Evolutionary conservation across 2,113 vertebrate species (phyloP), one percentile per base, ranked within the genome.

Genomic region (Pachyramphus minor): DNA sequence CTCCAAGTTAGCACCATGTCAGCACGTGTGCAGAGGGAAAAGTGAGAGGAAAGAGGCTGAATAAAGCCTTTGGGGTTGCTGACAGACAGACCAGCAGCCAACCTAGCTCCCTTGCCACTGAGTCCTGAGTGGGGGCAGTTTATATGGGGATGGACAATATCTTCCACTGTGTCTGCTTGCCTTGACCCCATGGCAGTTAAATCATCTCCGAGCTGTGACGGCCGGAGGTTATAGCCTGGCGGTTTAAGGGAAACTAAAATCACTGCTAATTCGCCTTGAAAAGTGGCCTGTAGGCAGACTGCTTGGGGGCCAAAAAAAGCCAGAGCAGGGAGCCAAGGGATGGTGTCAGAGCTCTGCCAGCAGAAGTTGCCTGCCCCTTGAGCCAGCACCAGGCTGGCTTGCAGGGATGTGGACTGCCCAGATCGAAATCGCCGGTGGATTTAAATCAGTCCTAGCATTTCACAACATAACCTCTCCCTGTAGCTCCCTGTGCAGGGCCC

Each of bases 111-210:
- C 6, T 25, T 53, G 71, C 44, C 52, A 12, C 42, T 30, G 72
- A 9, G 28, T 58, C 22, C 64, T 11, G 45, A 58, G 69, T 50
- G 66, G 89, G 45, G 56, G 25, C 31, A 45, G 10, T 42, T 84
- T 21, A 8, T 14, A 4, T 27, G 69, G 84, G 49, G n/a, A 12
- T 19, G 53, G 55, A 28, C 35, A 79, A 2, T 25, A 25, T 17
- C 41, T 89, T 50, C 50, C 31, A 20, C 42, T 71, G 69, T 5
- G 3, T 44, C 77, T 58, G 27, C 27, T 22, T 12, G 45, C 28
- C 39, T 23, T 6, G 31, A 25, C 4, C 2, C 58, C 12, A 0
- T 3, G 39, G 22, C 0, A 2, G 53, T 55, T 41, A 45, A 49
- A 76, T 28, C 1, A 3, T 23, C 44, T 23, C 11, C 0, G 3